phyloP scores from a whole-genome alignment of 2,797 vertebrate species.

The Coilia nasus region DNA sequence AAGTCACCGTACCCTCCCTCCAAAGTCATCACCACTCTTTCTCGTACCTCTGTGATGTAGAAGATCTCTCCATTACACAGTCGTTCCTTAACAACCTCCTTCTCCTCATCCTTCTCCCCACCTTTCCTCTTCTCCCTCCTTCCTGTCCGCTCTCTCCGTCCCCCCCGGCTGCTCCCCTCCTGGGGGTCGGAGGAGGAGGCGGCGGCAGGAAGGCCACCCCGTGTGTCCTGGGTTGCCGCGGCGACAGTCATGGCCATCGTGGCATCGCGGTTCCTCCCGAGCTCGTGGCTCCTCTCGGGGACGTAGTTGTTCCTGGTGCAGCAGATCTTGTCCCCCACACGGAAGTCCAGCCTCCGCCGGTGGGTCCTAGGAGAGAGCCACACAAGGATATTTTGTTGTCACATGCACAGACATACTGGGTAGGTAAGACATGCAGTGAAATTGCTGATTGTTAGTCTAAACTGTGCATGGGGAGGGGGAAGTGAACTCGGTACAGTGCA shows the following conservation, averaged over 20 bases:
- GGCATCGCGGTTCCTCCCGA: not conserved
- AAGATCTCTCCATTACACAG: slow-evolving; percentile 86
- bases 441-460: too few relatives aligned
- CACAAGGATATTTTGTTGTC: too few relatives aligned
- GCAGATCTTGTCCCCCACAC: slow-evolving; percentile 78
- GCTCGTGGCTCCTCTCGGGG: slow-evolving; percentile 58
- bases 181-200: not conserved
- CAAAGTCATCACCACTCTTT: not conserved
- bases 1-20: too few relatives aligned
- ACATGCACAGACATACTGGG: too few relatives aligned
- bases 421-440: too few relatives aligned
- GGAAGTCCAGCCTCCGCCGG: slow-evolving; percentile 66
- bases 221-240: not conserved
- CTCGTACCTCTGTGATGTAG: slow-evolving; percentile 73
- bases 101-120: not conserved
- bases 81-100: slow-evolving; percentile 38
- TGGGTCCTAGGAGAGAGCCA: slow-evolving; percentile 60
- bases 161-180: not conserved
- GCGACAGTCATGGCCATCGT: not conserved
- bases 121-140: not conserved
- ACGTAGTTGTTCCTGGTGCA: slow-evolving; percentile 78
- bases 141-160: not conserved
- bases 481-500: not conserved
- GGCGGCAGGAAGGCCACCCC: not conserved
- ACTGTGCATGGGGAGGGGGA: too few relatives aligned